Conservation (phyloP, 2,888 invertebrate genomes). For the Drosophila bunnanda region DNA sequence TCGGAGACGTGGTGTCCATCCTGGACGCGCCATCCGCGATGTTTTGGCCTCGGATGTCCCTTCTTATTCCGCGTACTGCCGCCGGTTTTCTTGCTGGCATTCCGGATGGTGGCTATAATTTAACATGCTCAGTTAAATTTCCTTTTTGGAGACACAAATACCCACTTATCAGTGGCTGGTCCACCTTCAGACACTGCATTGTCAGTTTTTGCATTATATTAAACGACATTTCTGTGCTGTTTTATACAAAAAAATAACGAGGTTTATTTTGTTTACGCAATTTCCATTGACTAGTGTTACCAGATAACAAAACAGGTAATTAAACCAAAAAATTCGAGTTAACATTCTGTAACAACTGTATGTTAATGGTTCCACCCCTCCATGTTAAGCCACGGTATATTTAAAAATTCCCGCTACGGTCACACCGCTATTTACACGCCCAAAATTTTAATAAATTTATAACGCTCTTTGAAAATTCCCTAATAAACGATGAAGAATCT, state of each 20-base stretch:
- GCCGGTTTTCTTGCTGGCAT: slow-evolving; percentile 91
- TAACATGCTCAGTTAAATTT: neutral
- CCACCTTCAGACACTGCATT: slow-evolving; percentile 75
- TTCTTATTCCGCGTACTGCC: slow-evolving; percentile 89
- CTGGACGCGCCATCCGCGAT: slow-evolving; percentile 91
- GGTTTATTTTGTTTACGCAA: slow-evolving; percentile 72
- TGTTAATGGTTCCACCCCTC: neutral
- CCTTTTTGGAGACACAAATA: neutral
- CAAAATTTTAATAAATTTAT: slow-evolving; percentile 25
- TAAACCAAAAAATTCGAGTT: neutral
- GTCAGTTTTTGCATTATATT: slow-evolving; percentile 82
- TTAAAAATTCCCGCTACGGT: neutral
- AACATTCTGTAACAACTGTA: neutral
- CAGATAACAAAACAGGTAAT: neutral
- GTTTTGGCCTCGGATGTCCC: slow-evolving; percentile 89
- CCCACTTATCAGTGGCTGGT: slow-evolving; percentile 80
- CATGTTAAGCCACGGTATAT: neutral
- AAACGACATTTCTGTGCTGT: slow-evolving; percentile 72
- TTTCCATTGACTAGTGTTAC: slow-evolving; percentile 30
- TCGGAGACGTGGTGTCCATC: slow-evolving; percentile 88
- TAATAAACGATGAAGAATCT: slow-evolving; percentile 45
- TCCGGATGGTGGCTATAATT: slow-evolving; percentile 83
- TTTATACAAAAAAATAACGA: slow-evolving; percentile 17
- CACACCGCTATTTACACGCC: slow-evolving; percentile 28
- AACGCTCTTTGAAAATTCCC: slow-evolving; percentile 12